Percentiles rank a stretch among this genome's conserved stretches.
Evolutionary conservation across 2,797 vertebrate genomes (phyloP).

Genomic region (Petrocephalus sullivani): DNA sequence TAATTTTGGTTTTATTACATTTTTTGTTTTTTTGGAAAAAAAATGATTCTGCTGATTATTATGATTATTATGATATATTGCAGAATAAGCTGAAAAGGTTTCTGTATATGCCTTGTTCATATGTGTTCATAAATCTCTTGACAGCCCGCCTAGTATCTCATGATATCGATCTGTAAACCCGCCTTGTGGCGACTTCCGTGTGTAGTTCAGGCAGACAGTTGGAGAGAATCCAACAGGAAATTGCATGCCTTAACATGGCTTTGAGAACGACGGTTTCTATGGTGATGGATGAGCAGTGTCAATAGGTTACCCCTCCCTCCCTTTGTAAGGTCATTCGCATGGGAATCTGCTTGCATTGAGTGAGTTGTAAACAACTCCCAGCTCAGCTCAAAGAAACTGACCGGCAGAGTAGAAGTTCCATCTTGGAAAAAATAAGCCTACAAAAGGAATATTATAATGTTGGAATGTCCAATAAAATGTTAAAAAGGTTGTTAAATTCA

Average conservation of each 20-base stretch:
- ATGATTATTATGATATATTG: neutral
- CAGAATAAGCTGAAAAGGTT: neutral
- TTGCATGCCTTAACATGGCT: neutral
- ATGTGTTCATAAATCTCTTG: neutral
- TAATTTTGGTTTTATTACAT: neutral
- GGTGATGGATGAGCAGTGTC: conserved; percentile 4
- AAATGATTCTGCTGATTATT: neutral
- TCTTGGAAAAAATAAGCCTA: neutral
- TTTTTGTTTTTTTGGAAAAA: neutral
- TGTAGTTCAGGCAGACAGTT: neutral
- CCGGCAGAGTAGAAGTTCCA: neutral
- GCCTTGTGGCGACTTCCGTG: neutral
- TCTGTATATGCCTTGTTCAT: neutral
- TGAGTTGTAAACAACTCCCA: neutral
- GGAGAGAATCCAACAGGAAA: neutral
- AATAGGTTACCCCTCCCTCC: neutral
- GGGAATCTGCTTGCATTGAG: neutral
- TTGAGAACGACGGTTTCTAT: conserved; percentile 9
- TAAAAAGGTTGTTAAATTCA: neutral
- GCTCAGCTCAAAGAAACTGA: neutral
- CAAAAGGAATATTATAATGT: neutral
- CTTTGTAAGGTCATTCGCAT: neutral
- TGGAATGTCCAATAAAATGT: neutral
- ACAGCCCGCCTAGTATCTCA: neutral
- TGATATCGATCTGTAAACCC: conserved; percentile 4